These are phyloP conservation scores for Drosophila busckii DNA, from an alignment of 1,140 invertebrate species.

Conservation along the genomic window DNA sequence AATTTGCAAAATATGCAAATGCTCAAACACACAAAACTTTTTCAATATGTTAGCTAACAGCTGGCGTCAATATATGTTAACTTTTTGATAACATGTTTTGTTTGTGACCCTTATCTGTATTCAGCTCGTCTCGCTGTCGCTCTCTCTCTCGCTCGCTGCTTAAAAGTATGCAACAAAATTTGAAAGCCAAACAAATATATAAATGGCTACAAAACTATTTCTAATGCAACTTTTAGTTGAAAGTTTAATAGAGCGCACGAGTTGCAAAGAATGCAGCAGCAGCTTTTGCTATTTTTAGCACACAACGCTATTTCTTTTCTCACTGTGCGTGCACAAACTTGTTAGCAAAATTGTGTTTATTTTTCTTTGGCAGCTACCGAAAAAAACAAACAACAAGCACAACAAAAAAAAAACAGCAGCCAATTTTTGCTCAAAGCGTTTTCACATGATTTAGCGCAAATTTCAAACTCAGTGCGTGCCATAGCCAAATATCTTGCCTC, in stretches of 20 bases:
- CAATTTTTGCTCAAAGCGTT: conserved; percentile 57
- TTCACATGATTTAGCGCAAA: conserved; percentile 57
- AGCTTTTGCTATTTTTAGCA: too few relatives aligned
- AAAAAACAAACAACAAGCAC: neutral
- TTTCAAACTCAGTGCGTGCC: neutral
- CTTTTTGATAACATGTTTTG: too few relatives aligned
- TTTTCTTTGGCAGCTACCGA: conserved; percentile 6
- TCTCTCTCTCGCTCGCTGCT: neutral
- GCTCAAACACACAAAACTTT: neutral
- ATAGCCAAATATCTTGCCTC: too few relatives aligned
- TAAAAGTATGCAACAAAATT: conserved; percentile 25
- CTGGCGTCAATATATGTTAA: neutral
- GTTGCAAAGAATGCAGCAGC: too few relatives aligned
- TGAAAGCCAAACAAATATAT: conserved; percentile 3
- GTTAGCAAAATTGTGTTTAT: conserved; percentile 26
- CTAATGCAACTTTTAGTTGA: too few relatives aligned
- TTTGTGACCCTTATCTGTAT: too few relatives aligned
- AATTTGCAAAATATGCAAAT: too few relatives aligned
- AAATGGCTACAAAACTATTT: conserved; percentile 20
- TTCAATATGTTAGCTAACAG: neutral
- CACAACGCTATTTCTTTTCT: conserved; percentile 12
- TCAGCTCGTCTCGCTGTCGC: conserved; percentile 3
- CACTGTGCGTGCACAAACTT: conserved; percentile 21
- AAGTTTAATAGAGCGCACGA: too few relatives aligned
- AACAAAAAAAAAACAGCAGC: conserved; percentile 9